A percentile compares a stretch with the other conserved stretches of the same genome.
phyloP scores from a whole-genome alignment of 2,797 vertebrate genomes.

The Miichthys miiuy region DNA sequence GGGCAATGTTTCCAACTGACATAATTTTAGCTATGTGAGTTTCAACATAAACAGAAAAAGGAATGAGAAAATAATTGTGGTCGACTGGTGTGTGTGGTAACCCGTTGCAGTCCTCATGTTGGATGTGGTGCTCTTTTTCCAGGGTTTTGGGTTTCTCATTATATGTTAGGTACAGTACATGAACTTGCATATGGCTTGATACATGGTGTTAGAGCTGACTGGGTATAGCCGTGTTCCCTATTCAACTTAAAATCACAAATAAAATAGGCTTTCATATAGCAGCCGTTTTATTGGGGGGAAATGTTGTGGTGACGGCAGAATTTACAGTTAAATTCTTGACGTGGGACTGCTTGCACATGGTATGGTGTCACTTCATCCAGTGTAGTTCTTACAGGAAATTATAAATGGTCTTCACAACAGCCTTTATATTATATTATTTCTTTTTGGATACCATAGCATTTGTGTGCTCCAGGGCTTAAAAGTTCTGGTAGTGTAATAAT shows the following conservation, averaged over 20 bases:
- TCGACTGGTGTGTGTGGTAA: constrained; percentile 75
- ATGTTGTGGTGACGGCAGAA: constrained; percentile 27
- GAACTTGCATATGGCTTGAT: constrained; percentile 54
- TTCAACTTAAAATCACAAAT: constrained; percentile 51
- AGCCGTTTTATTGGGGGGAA: constrained; percentile 41
- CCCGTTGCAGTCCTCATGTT: constrained; percentile 67
- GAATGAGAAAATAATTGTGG: constrained; percentile 81
- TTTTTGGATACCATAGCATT: neutral
- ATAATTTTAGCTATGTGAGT: constrained; percentile 73
- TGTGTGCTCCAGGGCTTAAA: neutral
- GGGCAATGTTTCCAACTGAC: constrained; percentile 74
- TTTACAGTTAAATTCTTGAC: constrained; percentile 20
- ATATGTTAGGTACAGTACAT: constrained; percentile 67
- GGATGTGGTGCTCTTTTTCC: constrained; percentile 74
- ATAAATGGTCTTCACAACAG: constrained; percentile 12
- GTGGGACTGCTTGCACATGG: neutral
- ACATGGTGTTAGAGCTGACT: constrained; percentile 46
- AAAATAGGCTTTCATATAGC: constrained; percentile 29
- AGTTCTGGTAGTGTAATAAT: neutral
- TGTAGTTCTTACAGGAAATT: constrained; percentile 28
- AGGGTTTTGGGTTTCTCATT: constrained; percentile 77
- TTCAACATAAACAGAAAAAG: constrained; percentile 81
- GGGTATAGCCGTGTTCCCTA: constrained; percentile 26
- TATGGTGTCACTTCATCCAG: constrained; percentile 22
- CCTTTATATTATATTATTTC: constrained; percentile 18